Evolutionary conservation across 1,140 invertebrate species (phyloP), one percentile per base, ranked within the genome.

Genomic region (Propsilocerus akamusi): DNA sequence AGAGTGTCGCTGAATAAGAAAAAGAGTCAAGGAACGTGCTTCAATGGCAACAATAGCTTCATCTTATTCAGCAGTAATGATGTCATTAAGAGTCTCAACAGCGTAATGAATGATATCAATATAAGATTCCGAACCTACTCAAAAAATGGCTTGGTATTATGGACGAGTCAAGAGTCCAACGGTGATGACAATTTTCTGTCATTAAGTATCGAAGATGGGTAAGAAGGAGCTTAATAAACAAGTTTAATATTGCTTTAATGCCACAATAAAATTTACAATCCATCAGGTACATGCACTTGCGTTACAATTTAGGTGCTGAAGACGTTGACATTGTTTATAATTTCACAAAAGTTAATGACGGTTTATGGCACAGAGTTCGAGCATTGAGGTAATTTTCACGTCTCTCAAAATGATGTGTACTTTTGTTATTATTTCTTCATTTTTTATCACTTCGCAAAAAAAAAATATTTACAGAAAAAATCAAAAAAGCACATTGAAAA

Each of bases 311-410:
- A 49, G 80, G 86, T 54, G 77, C 83, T 58, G 80, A 85, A 6
- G 83, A 88, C 57, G 77, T 83, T 3, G 70, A 78, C 28, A 79
- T 95, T 12, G 72, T 78, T 51, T 89, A 89, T 55, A 95, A 95
- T 68, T 73, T 75, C 53, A 85, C 86, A n/a, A 78, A 76, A 64
- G 76, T 95, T 25, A 84, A 91, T 66, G 89, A 96, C 67, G 89
- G 89, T 49, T 71, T 88, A 30, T 96, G 91, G 91, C 91, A 97
- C 67, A 73, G 83, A 52, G 76, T 94, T 23, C 75, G 81, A 66
- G 83, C 86, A 25, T 78, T 86, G 25, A 87, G 91, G 91, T 94
- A 70, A 65, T 58, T 46, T 14, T 23, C 11, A 7, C n/a, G 26
- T n/a, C 2, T 30, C 28, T 30, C 10, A 48, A 10, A 26, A 10